phyloP scores from a whole-genome alignment of 2,113 vertebrate species.

The Mesoclemmys tuberculata region DNA sequence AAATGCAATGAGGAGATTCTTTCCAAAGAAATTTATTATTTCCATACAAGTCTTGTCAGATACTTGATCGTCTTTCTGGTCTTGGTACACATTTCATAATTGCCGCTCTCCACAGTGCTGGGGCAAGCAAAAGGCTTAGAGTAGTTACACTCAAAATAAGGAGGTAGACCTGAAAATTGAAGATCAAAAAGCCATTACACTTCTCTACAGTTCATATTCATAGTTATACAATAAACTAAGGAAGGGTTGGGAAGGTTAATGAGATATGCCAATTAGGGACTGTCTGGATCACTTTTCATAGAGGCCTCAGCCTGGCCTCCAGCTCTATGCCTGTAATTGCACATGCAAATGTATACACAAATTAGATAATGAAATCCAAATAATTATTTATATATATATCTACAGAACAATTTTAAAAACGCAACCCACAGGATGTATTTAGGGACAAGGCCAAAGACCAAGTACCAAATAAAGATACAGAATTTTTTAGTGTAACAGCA shows the following conservation, averaged over 20 bases:
- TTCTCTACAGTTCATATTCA: background rate
- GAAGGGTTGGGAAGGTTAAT: background rate
- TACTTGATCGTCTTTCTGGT: conserved; percentile 83
- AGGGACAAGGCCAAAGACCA: background rate
- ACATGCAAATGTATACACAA: background rate
- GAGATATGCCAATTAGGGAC: background rate
- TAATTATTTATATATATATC: background rate
- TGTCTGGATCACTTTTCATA: background rate
- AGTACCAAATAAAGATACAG: background rate
- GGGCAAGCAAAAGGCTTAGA: conserved; percentile 93
- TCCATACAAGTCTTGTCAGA: conserved; percentile 76
- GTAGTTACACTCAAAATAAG: conserved; percentile 96
- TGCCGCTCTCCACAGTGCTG: conserved; percentile 90
- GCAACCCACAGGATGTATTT: background rate
- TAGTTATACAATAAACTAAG: background rate
- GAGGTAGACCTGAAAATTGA: conserved; percentile 89
- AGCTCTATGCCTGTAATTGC: background rate
- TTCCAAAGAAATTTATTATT: conserved; percentile 1
- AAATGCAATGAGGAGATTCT: conserved; percentile 23
- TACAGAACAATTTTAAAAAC: conserved; percentile 1
- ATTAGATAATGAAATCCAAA: background rate
- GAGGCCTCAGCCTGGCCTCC: background rate
- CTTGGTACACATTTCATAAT: conserved; percentile 84
- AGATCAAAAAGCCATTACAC: conserved; percentile 42
- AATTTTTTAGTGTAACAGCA: background rate